Conservation (phyloP, 2,888 invertebrate genomes). For the Andrena fulva region DNA sequence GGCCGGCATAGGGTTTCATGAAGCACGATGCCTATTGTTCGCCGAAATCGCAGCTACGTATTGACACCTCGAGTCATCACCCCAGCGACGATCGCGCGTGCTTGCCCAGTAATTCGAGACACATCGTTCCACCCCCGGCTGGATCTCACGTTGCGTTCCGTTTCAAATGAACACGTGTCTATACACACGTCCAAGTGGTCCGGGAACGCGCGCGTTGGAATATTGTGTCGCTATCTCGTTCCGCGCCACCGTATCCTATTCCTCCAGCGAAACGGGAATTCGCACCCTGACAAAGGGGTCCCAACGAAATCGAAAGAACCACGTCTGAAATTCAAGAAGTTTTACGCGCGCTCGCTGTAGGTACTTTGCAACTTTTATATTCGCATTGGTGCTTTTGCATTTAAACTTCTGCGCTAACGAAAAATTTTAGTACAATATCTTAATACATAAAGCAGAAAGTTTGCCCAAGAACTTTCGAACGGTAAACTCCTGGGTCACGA, state of each 20-base stretch:
- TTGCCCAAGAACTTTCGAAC: too few relatives aligned
- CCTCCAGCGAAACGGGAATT: slow-evolving; percentile 25
- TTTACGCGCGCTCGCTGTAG: neutral
- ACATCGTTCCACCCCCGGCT: slow-evolving; percentile 53
- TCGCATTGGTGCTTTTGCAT: neutral
- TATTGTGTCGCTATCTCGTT: slow-evolving; percentile 50
- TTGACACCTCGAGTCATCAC: slow-evolving; percentile 74
- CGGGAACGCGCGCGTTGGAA: slow-evolving; percentile 50
- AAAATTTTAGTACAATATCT: neutral
- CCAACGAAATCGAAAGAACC: neutral
- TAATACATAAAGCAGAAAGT: too few relatives aligned
- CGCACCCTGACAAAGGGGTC: neutral
- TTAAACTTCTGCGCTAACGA: neutral
- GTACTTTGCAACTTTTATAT: neutral
- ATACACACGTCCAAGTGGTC: slow-evolving; percentile 58
- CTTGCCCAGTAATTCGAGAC: slow-evolving; percentile 71
- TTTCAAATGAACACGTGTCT: slow-evolving; percentile 70
- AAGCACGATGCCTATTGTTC: slow-evolving; percentile 61
- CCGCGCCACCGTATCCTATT: slow-evolving; percentile 39
- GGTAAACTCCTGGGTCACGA: too few relatives aligned
- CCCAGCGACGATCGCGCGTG: slow-evolving; percentile 57
- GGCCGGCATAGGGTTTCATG: slow-evolving; percentile 58
- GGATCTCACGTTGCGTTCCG: slow-evolving; percentile 71
- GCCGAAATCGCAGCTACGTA: slow-evolving; percentile 67
- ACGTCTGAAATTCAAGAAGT: neutral